Evolutionary conservation across 2,888 invertebrate genomes (phyloP).

Genomic region (Polia nebulosa): DNA sequence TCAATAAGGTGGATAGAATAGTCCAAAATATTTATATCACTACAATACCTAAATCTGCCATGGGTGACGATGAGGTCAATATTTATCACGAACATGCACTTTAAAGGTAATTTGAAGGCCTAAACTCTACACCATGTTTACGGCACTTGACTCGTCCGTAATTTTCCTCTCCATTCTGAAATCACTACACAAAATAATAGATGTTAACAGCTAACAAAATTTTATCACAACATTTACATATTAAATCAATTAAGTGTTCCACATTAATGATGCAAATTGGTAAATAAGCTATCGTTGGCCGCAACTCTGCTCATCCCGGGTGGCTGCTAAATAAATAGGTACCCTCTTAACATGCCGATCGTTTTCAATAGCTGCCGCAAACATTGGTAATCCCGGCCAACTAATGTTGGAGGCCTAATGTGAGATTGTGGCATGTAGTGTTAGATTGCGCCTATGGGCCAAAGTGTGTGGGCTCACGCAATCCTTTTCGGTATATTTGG

Average conservation of each 20-base stretch:
- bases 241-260: constrained; percentile 83
- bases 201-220: constrained; percentile 67
- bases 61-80: neutral
- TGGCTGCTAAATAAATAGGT: constrained; percentile 82
- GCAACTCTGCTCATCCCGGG: constrained; percentile 77
- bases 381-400: constrained; percentile 66
- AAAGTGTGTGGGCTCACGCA: constrained; percentile 3
- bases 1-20: neutral
- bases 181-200: constrained; percentile 48
- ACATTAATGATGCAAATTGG: constrained; percentile 88
- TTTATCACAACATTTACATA: constrained; percentile 81
- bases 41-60: neutral
- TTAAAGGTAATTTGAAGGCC: constrained; percentile 8
- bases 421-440: constrained; percentile 36
- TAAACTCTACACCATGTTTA: neutral
- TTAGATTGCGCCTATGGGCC: constrained; percentile 8
- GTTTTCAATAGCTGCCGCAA: constrained; percentile 77
- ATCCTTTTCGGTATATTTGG: constrained; percentile 3
- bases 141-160: constrained; percentile 1
- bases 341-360: constrained; percentile 74
- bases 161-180: constrained; percentile 34
- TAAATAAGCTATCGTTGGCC: constrained; percentile 85
- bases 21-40: neutral
- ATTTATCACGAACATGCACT: constrained; percentile 8
- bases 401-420: constrained; percentile 47